A percentile compares a stretch with the other conserved stretches of the same genome.
Evolutionary conservation across 23 tunicate genomes (phyloP).

Genomic region (Ascidia mentula): DNA sequence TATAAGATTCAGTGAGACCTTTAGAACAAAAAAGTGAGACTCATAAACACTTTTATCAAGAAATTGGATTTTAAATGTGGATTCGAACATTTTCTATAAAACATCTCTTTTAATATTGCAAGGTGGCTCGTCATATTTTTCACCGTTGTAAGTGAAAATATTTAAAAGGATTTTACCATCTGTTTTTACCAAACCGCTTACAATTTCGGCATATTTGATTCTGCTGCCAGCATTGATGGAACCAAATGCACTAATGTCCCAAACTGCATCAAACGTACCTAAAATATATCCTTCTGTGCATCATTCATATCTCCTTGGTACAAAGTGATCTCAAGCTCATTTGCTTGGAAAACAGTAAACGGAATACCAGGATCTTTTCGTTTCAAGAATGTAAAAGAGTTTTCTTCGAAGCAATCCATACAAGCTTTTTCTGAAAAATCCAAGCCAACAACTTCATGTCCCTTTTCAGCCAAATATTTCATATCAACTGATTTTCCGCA

Average conservation of each 20-base stretch:
- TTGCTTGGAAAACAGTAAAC: conserved; percentile 29
- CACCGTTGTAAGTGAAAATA: too few species aligned
- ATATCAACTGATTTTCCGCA: conserved; percentile 91
- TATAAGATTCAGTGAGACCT: too few species aligned
- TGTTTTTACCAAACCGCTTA: too few species aligned
- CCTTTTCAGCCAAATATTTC: conserved; percentile 59
- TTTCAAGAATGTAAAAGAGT: too few species aligned
- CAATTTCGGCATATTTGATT: conserved; percentile 25
- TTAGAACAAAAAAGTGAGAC: too few species aligned
- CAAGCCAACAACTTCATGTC: conserved; percentile 72
- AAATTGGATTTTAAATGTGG: too few species aligned
- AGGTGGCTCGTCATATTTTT: too few species aligned
- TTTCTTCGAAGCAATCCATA: conserved; percentile 38
- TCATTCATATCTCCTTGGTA: conserved; percentile 60
- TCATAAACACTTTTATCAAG: too few species aligned
- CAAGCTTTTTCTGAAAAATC: conserved; percentile 67
- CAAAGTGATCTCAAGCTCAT: conserved; percentile 42
- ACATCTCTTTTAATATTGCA: too few species aligned
- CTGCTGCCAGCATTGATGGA: conserved; percentile 39
- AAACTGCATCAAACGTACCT: conserved; percentile 70
- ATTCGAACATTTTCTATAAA: too few species aligned
- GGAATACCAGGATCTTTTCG: too few species aligned
- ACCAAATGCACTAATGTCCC: conserved; percentile 57
- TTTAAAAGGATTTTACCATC: too few species aligned
- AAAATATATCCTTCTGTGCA: conserved; percentile 18